These are phyloP conservation scores for Orchesella cincta DNA, from an alignment of 1,140 invertebrate species.

Conservation along the genomic window DNA sequence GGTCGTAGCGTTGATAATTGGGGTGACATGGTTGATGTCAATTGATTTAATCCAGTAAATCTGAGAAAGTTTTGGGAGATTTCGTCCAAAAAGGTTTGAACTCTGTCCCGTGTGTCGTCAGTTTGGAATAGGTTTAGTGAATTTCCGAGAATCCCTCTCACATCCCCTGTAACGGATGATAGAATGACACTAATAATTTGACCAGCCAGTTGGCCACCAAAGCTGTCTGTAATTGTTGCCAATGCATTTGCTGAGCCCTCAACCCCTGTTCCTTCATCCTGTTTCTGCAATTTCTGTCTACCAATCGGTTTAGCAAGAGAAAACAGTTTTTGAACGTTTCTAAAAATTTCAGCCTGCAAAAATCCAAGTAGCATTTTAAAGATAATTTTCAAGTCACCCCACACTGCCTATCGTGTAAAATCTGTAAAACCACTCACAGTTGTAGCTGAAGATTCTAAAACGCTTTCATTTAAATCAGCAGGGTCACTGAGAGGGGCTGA, in stretches of 20 bases:
- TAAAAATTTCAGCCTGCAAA: not conserved
- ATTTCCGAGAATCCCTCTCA: conserved; percentile 23
- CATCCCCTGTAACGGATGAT: conserved; percentile 30
- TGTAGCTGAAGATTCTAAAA: too few relatives aligned
- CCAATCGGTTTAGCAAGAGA: not conserved
- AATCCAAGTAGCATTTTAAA: too few relatives aligned
- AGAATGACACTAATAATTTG: conserved; percentile 31
- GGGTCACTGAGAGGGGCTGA: too few relatives aligned
- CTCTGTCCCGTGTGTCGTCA: conserved; percentile 18
- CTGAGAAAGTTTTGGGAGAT: conserved; percentile 10
- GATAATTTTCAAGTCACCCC: too few relatives aligned
- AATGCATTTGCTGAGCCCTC: conserved; percentile 3
- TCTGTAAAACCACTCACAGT: too few relatives aligned
- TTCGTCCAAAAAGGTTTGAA: conserved; percentile 29
- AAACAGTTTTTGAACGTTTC: not conserved
- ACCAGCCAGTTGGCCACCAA: conserved; percentile 23
- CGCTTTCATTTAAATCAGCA: too few relatives aligned
- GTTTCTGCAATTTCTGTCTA: not conserved
- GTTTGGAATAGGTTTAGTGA: conserved; percentile 34
- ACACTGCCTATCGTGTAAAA: too few relatives aligned
- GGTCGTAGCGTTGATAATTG: not conserved
- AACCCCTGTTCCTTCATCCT: conserved; percentile 9
- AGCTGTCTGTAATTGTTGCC: conserved; percentile 9
- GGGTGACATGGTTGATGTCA: not conserved
- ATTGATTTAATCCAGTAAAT: not conserved